These are phyloP conservation scores for Anas platyrhynchos DNA, from an alignment of 2,113 vertebrate genomes.

Conservation along the genomic window DNA sequence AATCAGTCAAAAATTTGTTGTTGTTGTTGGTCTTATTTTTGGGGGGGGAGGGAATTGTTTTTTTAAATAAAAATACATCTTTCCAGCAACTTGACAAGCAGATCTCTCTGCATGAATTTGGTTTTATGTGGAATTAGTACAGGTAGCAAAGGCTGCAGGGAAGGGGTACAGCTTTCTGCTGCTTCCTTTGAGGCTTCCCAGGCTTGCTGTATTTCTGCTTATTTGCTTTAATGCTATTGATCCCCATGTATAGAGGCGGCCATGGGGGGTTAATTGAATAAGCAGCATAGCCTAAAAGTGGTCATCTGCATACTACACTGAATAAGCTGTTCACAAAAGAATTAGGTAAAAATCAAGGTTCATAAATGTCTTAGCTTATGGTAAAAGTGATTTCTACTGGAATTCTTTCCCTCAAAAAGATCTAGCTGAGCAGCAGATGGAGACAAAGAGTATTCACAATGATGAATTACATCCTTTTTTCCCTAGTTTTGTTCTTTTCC, in stretches of 20 bases:
- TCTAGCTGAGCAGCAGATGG: slow-evolving; percentile 66
- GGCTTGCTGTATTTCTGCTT: background rate
- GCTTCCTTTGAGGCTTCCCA: background rate
- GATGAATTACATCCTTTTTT: background rate
- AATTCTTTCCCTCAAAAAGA: background rate
- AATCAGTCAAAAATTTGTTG: background rate
- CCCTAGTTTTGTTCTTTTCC: background rate
- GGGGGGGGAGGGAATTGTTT: background rate
- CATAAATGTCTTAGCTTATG: background rate
- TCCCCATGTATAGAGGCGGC: background rate
- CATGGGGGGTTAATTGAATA: background rate
- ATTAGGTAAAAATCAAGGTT: background rate
- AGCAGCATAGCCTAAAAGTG: background rate
- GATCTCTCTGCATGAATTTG: background rate
- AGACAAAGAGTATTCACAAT: slow-evolving; percentile 53
- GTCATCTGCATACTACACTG: background rate
- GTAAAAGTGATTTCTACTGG: background rate
- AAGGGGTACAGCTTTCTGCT: background rate
- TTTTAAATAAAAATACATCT: background rate
- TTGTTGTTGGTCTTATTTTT: background rate
- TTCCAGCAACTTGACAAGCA: rapidly evolving
- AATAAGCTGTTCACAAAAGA: background rate
- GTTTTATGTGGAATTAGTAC: background rate
- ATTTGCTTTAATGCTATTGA: background rate
- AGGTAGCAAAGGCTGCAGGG: background rate